A percentile compares a stretch with the other conserved stretches of the same genome.
Conservation (phyloP, 2,888 invertebrate species). For the Griposia aprilina region DNA sequence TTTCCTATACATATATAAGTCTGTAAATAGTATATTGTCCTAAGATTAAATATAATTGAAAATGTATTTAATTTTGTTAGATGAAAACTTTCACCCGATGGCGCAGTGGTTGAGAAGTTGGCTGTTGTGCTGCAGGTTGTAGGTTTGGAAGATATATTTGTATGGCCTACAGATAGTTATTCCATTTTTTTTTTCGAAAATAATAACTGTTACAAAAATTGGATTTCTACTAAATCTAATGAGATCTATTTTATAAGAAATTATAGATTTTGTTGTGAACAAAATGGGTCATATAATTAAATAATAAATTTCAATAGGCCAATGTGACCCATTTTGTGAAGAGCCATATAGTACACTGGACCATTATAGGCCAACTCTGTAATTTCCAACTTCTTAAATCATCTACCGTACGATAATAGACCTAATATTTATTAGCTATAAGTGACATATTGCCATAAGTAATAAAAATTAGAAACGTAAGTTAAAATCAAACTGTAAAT, state of each 20-base stretch:
- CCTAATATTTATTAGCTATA: conserved; percentile 44
- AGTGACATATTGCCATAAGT: conserved; percentile 78
- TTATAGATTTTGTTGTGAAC: background rate
- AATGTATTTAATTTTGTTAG: conserved; percentile 12
- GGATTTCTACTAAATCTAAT: conserved; percentile 26
- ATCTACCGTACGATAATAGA: conserved; percentile 37
- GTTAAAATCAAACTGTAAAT: conserved; percentile 78
- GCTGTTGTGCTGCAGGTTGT: background rate
- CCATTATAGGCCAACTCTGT: background rate
- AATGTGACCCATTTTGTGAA: conserved; percentile 16
- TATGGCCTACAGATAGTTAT: conserved; percentile 1
- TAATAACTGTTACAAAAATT: no score
- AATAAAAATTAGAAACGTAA: conserved; percentile 70
- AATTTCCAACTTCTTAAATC: conserved; percentile 8
- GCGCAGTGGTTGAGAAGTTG: background rate
- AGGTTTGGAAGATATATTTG: conserved; percentile 8
- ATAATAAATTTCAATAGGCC: background rate
- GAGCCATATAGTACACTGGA: background rate
- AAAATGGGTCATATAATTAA: background rate
- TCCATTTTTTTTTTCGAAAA: no score
- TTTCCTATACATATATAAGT: background rate
- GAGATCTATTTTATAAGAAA: conserved; percentile 12
- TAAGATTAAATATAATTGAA: conserved; percentile 14
- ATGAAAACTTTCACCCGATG: conserved; percentile 1
- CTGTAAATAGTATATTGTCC: conserved; percentile 31